Evolutionary conservation across 2,113 vertebrate genomes (phyloP).

Genomic region (Coptodon rendalli): DNA sequence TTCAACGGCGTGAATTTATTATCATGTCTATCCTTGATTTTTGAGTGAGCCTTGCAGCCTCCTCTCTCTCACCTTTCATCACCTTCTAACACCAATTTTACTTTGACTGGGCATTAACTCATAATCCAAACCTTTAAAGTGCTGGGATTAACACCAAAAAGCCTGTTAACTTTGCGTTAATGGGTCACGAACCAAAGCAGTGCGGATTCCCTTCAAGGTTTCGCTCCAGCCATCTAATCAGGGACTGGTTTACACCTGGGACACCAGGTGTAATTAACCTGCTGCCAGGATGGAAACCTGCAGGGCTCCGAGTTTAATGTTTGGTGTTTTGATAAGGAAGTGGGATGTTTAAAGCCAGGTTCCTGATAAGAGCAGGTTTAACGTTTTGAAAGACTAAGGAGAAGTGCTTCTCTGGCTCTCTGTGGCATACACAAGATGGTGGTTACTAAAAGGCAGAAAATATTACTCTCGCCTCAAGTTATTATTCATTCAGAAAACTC

Average conservation of each 20-base stretch:
- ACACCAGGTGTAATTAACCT: conserved; percentile 59
- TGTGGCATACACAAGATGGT: background rate
- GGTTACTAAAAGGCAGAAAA: background rate
- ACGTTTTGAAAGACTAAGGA: background rate
- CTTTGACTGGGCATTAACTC: background rate
- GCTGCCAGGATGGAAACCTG: conserved; percentile 3
- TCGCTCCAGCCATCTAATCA: conserved; percentile 7
- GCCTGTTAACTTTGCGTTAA: background rate
- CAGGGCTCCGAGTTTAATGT: background rate
- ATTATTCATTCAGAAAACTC: background rate
- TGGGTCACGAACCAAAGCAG: background rate
- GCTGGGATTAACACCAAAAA: background rate
- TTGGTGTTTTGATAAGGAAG: conserved; percentile 10
- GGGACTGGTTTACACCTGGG: background rate
- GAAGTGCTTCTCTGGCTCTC: background rate
- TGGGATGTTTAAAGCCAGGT: background rate
- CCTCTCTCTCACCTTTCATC: background rate
- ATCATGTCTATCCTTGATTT: background rate
- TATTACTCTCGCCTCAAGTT: background rate
- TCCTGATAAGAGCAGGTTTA: background rate
- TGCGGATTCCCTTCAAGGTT: background rate
- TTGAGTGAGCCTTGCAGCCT: background rate
- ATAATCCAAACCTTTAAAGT: background rate
- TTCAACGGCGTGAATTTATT: background rate
- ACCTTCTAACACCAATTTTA: background rate